These are phyloP conservation scores for Chloroceryle inda DNA, from an alignment of 2,797 vertebrate species.

Conservation along the genomic window DNA sequence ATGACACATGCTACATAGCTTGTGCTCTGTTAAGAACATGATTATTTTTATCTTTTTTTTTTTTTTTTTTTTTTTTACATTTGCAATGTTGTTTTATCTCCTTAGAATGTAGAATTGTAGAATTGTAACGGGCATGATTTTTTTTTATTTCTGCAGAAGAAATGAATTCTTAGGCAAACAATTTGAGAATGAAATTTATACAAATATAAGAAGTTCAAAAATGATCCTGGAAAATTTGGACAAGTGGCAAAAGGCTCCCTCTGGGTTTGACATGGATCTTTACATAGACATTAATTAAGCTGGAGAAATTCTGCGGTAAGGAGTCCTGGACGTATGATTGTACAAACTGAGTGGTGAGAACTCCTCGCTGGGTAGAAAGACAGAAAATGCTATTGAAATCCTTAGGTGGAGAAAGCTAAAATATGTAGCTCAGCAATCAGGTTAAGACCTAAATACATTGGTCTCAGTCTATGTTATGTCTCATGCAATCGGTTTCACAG, in stretches of 20 bases:
- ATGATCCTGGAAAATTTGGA: neutral
- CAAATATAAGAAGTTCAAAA: neutral
- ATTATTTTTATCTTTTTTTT: neutral
- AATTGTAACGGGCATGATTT: neutral
- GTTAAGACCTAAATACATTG: accelerated
- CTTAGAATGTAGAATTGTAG: neutral
- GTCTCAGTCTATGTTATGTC: neutral
- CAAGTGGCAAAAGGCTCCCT: neutral
- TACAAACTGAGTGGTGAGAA: neutral
- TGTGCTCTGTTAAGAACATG: neutral
- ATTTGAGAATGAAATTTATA: neutral
- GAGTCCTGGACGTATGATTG: neutral
- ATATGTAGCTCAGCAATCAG: neutral
- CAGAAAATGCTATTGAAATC: neutral
- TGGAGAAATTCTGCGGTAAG: neutral
- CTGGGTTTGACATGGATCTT: neutral
- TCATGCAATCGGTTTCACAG: neutral
- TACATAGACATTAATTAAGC: neutral
- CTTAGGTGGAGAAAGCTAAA: neutral
- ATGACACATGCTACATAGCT: neutral
- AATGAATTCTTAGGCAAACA: neutral
- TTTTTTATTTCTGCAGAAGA: neutral
- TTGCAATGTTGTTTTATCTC: neutral
- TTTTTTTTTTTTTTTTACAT: neutral
- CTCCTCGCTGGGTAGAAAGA: neutral